Evolutionary conservation across 2,888 invertebrate species (phyloP), one percentile per base, ranked within the genome.

Genomic region (Anarsia innoxiella): DNA sequence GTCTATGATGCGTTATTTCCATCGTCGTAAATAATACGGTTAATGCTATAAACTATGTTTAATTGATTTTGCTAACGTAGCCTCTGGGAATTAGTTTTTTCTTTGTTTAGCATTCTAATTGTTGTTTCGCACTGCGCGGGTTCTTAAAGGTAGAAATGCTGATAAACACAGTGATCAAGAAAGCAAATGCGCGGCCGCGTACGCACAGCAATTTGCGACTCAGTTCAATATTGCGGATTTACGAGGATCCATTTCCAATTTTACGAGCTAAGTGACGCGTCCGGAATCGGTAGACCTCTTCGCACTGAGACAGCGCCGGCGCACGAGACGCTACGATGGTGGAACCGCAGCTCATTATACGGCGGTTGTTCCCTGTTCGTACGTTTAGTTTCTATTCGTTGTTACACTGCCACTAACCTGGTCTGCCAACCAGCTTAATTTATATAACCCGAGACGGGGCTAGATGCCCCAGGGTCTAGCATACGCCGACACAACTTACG

Each of bases 201-300:
- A 63, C 69, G 65, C 66, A 60, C 60, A 56, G 66, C 70, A 66
- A 74, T 74, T 73, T 73, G 74, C 64, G 61, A 68, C 62, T 67
- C 56, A 52, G 49, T 61, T 72, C 67, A 71, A 68, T 74, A 69
- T 68, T 56, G 55, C 51, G 66, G 69, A 74, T 77, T 78, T 76
- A 74, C 71, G 74, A 74, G 67, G 62, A 74, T 68, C 64, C 67
- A 69, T 75, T 74, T 74, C 60, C 63, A 64, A 75, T 70, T 77
- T 79, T 78, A 77, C 60, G 74, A 74, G 60, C 66, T 54, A 54
- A 56, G 59, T 70, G 66, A 73, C 61, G 59, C 56, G 64, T 39
- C 69, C 69, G 72, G 58, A 60, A 61, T 56, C 55, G 49, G 43
- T 42, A 59, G 71, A 65, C 46, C 72, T 59, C 59, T 49, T 19